These are phyloP conservation scores for Batillaria attramentaria DNA, from an alignment of 1,140 invertebrate species.

Conservation along the genomic window DNA sequence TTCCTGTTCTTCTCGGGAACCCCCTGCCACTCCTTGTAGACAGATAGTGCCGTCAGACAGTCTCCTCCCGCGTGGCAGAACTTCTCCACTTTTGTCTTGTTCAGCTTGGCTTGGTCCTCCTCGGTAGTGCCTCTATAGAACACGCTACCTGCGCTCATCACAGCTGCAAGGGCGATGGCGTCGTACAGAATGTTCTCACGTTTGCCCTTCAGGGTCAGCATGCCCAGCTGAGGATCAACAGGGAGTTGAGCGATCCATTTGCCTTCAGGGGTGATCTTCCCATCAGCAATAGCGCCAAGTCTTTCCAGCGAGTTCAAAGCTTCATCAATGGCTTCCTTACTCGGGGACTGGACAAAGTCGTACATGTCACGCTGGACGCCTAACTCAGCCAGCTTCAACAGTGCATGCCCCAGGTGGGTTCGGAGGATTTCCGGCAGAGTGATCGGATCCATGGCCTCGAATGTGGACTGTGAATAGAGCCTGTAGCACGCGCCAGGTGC, in stretches of 20 bases:
- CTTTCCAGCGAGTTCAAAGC: slow-evolving; percentile 49
- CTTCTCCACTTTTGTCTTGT: slow-evolving; percentile 77
- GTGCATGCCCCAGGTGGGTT: slow-evolving; percentile 57
- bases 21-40: slow-evolving; percentile 78
- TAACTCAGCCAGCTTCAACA: slow-evolving; percentile 59
- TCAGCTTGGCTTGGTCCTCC: slow-evolving; percentile 76
- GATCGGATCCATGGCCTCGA: slow-evolving; percentile 43
- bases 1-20: slow-evolving; percentile 36
- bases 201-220: slow-evolving; percentile 48
- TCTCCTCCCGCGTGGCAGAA: slow-evolving; percentile 85
- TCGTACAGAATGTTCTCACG: slow-evolving; percentile 76
- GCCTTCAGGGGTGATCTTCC: slow-evolving; percentile 61
- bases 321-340: slow-evolving; percentile 42
- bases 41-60: slow-evolving; percentile 91
- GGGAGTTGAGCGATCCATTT: slow-evolving; percentile 61
- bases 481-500: slow-evolving; percentile 61
- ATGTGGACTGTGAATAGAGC: slow-evolving; percentile 58
- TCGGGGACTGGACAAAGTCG: slow-evolving; percentile 62
- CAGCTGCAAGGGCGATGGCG: slow-evolving; percentile 58
- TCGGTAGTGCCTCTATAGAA: slow-evolving; percentile 65
- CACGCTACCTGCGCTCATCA: slow-evolving; percentile 45
- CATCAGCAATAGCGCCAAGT: slow-evolving; percentile 52
- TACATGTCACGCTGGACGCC: slow-evolving; percentile 54
- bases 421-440: slow-evolving; percentile 62
- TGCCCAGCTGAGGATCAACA: slow-evolving; percentile 55